Base-by-base conservation (phyloP, 2,888 invertebrate species). In the Lordiphosa fenestrarum region DNA sequence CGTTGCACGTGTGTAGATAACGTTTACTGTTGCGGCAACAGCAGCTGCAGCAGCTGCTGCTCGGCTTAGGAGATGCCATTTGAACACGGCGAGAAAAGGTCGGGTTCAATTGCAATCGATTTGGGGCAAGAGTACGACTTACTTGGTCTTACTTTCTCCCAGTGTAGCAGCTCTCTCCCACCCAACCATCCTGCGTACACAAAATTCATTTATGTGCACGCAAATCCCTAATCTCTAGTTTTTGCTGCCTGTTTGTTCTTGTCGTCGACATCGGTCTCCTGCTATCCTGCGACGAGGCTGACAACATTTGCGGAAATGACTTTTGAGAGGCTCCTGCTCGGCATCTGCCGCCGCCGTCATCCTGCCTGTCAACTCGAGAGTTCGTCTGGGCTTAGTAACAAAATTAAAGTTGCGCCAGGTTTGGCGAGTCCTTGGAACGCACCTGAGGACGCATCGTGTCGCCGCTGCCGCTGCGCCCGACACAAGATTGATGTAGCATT, bases 181-280 rank as follows among this genome's bases (percentile, higher is more conserved):
- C 3, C 35, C 12, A 25, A 3, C n/a, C 19, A 23, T 38, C 21
- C 60, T 81, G 84, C 82, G 82, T 80, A 71, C 82, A 77, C 84
- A 73, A 84, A 80, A 80, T 80, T 80, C 80, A 80, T 80, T 80
- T 80, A 78, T 78, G 80, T 80, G 84, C 80, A 80, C 84, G 80
- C 80, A 80, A 80, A 80, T 80, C 80, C 80, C 83, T 82, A 80
- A 80, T 84, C 80, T 83, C 60, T 82, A 81, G 77, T 77, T 77
- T 81, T 77, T 77, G 77, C 82, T 73, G 61, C 70, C 78, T 81
- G 78, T 73, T 76, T 71, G 71, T 73, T 64, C 68, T 61, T 64
- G 56, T 64, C 46, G 36, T 35, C 35, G 30, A 30, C 30, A 30
- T 30, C 30, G 30, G 30, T 30, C 56, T 53, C 54, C 53, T 44